These are phyloP conservation scores for Copsychus sechellarum DNA, from an alignment of 2,113 vertebrate genomes.

Conservation along the genomic window DNA sequence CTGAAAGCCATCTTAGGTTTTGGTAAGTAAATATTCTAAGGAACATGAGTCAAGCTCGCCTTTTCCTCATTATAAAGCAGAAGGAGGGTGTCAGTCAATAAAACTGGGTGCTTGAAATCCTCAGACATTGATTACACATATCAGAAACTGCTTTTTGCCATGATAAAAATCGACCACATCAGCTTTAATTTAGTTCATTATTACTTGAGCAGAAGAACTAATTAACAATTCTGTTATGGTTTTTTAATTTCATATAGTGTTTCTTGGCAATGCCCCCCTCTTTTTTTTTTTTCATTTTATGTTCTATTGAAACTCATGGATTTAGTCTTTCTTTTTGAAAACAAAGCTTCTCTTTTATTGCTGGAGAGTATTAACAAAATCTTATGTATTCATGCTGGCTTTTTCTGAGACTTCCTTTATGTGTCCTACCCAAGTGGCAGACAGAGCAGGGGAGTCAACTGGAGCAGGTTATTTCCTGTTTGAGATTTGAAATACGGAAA, in stretches of 20 bases:
- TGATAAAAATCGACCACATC: background rate
- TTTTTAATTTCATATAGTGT: background rate
- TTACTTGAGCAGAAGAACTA: background rate
- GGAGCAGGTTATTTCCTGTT: background rate
- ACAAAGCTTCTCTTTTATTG: background rate
- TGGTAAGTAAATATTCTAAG: background rate
- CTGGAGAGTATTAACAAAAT: background rate
- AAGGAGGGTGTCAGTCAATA: background rate
- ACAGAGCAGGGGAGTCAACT: background rate
- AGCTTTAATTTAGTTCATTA: background rate
- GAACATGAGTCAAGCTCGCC: background rate
- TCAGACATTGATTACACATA: background rate
- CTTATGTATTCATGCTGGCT: background rate
- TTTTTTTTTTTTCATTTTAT: background rate
- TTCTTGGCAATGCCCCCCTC: background rate
- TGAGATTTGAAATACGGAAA: background rate
- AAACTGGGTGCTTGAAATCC: background rate
- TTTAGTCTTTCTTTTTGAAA: background rate
- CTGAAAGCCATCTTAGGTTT: background rate
- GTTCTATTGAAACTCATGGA: background rate
- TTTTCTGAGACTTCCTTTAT: background rate
- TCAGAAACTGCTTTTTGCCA: background rate
- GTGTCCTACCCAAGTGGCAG: background rate
- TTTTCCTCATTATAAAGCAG: background rate
- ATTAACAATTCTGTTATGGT: background rate